Evolutionary conservation across 2,113 vertebrate species (phyloP).

Genomic region (Lasiurus cinereus): DNA sequence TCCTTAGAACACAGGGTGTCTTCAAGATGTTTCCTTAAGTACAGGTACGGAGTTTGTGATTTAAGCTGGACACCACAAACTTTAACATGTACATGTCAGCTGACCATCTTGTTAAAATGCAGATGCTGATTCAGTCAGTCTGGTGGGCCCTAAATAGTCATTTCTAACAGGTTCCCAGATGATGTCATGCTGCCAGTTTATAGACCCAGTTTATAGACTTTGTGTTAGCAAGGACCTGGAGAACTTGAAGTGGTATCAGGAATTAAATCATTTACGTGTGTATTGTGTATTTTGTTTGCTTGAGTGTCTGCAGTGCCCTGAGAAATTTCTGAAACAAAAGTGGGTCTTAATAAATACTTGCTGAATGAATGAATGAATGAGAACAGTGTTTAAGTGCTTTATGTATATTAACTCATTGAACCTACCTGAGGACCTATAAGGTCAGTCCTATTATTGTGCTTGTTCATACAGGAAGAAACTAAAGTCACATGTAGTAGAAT

Average conservation of each 20-base stretch:
- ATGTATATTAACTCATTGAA: background rate
- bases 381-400: background rate
- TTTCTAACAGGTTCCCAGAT: background rate
- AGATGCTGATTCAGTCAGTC: background rate
- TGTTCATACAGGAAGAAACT: slow-evolving; percentile 1
- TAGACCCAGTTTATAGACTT: background rate
- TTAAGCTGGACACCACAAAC: background rate
- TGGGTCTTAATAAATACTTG: background rate
- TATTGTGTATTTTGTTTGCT: background rate
- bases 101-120: background rate
- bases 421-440: background rate
- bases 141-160: background rate
- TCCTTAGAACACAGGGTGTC: background rate
- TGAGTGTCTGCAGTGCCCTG: background rate
- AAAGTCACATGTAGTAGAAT: background rate
- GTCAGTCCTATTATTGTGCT: background rate
- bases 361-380: background rate
- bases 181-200: background rate
- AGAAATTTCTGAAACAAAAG: slow-evolving; percentile 34
- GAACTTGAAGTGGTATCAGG: background rate
- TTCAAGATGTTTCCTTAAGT: background rate
- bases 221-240: background rate
- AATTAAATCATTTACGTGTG: background rate
- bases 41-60: background rate
- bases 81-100: background rate